These are phyloP conservation scores for Apostichopus parvimensis DNA, from an alignment of 35 echinoderm and acorn worm genomes.

Conservation along the genomic window DNA sequence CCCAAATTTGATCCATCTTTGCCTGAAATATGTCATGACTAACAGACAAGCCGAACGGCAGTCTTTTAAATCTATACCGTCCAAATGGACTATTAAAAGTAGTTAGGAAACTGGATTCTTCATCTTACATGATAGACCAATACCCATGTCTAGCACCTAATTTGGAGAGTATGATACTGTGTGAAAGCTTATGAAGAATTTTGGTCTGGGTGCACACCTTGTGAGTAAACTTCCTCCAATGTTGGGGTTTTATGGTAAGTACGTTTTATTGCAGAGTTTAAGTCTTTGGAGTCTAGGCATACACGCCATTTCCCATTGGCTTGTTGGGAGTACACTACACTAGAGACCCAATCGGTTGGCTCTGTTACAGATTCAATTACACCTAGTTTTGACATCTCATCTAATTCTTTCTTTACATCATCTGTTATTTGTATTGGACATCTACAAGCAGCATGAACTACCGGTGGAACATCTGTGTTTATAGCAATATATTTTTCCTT, in stretches of 20 bases:
- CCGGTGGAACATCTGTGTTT: constrained; percentile 39
- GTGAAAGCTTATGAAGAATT: constrained; percentile 58
- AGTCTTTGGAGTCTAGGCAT: constrained; percentile 63
- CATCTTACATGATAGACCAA: constrained; percentile 62
- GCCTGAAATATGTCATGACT: constrained; percentile 53
- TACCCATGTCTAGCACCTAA: constrained; percentile 75
- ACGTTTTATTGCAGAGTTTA: constrained; percentile 66
- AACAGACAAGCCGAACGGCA: constrained; percentile 49
- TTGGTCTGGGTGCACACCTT: no score
- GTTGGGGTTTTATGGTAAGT: constrained; percentile 64
- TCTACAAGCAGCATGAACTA: constrained; percentile 50
- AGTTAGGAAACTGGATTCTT: constrained; percentile 52
- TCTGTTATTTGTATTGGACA: constrained; percentile 55
- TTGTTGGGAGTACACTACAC: constrained; percentile 23
- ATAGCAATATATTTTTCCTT: constrained; percentile 48
- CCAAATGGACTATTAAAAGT: constrained; percentile 77
- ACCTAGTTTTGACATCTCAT: constrained; percentile 49
- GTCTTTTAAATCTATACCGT: constrained; percentile 36
- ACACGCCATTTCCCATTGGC: constrained; percentile 64
- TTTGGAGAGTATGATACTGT: constrained; percentile 50
- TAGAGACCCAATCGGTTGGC: constrained; percentile 82
- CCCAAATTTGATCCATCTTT: constrained; percentile 45
- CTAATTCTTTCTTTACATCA: constrained; percentile 62
- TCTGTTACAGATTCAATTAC: constrained; percentile 59
- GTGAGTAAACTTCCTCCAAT: constrained; percentile 66